phyloP scores from a whole-genome alignment of 2,797 vertebrate species.

The Clarias fuscus region DNA sequence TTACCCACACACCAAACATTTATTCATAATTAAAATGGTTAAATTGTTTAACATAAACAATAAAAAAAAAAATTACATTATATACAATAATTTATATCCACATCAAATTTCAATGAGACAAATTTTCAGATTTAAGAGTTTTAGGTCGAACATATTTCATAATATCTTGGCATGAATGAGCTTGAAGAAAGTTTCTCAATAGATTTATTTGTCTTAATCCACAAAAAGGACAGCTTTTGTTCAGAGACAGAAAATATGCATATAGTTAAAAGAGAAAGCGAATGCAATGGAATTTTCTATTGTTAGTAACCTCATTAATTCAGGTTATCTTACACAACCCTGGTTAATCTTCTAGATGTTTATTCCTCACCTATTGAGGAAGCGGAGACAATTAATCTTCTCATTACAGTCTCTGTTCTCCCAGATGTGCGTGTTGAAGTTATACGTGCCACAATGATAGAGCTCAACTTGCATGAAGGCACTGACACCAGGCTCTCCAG shows the following conservation, averaged over 20 bases:
- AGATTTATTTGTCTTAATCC: too few relatives aligned
- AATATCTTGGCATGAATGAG: too few relatives aligned
- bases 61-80: too few relatives aligned
- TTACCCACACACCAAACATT: too few relatives aligned
- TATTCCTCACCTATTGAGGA: neutral
- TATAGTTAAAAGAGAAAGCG: neutral
- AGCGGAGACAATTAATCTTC: neutral
- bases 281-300: neutral
- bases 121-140: too few relatives aligned
- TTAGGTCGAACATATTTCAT: too few relatives aligned
- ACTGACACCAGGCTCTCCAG: neutral
- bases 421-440: neutral
- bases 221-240: too few relatives aligned
- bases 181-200: neutral
- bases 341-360: neutral
- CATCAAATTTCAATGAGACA: too few relatives aligned
- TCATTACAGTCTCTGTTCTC: constrained; percentile 21
- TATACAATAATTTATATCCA: too few relatives aligned
- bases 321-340: neutral
- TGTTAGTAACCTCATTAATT: neutral
- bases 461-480: neutral
- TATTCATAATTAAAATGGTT: too few relatives aligned
- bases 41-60: too few relatives aligned
- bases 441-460: constrained; percentile 7
- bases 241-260: too few relatives aligned